phyloP scores from a whole-genome alignment of 2,888 invertebrate genomes.

The Ochlodes sylvanus region DNA sequence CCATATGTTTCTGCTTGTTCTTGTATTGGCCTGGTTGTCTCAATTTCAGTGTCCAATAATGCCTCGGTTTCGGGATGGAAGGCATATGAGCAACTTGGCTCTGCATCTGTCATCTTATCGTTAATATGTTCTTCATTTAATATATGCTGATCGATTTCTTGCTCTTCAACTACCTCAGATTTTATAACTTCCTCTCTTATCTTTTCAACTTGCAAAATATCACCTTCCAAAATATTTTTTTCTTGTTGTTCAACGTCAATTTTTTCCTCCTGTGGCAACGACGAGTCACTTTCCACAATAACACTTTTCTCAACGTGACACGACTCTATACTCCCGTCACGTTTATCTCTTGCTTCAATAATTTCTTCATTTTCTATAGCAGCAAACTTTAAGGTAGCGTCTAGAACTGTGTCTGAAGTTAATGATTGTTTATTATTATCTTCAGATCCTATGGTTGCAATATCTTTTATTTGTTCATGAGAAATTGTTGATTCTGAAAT shows the following conservation, averaged over 20 bases:
- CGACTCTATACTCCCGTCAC: background rate
- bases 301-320: no score
- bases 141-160: no score
- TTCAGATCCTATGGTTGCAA: background rate
- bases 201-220: no score
- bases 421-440: background rate
- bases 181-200: no score
- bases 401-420: background rate
- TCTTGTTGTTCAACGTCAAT: no score
- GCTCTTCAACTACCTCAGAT: no score
- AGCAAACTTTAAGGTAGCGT: slow-evolving; percentile 26
- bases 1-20: background rate
- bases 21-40: background rate
- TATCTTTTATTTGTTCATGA: background rate
- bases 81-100: background rate
- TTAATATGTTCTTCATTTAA: no score
- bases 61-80: background rate
- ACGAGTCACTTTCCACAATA: no score
- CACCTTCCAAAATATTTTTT: no score
- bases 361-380: background rate
- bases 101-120: no score
- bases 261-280: no score
- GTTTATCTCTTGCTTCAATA: slow-evolving; percentile 28
- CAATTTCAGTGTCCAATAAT: background rate
- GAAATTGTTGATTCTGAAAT: slow-evolving; percentile 1